phyloP scores from a whole-genome alignment of 2,797 vertebrate genomes.

The Thamnophis elegans region DNA sequence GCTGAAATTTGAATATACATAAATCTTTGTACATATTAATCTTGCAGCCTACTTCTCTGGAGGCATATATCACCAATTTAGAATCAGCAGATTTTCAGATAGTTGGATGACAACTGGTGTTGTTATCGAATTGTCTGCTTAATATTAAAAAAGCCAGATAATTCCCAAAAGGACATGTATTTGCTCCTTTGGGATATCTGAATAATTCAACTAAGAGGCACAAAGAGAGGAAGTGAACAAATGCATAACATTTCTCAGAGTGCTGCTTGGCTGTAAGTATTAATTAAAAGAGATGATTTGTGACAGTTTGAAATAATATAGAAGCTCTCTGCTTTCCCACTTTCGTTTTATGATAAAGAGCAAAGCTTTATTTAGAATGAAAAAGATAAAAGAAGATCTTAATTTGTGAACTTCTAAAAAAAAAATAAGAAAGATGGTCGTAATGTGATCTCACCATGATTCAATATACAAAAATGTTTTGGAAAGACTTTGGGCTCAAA shows the following conservation, averaged over 20 bases:
- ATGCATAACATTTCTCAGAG: neutral
- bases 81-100: conserved; percentile 48
- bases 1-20: conserved; percentile 51
- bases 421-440: neutral
- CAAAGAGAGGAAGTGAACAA: neutral
- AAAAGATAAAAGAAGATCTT: conserved; percentile 14
- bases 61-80: conserved; percentile 28
- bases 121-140: conserved; percentile 40
- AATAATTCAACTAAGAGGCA: conserved; percentile 29
- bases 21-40: conserved; percentile 55
- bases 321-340: conserved; percentile 6
- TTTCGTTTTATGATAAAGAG: conserved; percentile 40
- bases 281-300: conserved; percentile 13
- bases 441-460: neutral
- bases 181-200: conserved; percentile 11
- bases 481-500: neutral
- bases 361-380: conserved; percentile 20
- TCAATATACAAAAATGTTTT: neutral
- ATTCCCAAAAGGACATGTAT: neutral
- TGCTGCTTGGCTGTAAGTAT: conserved; percentile 23
- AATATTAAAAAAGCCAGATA: neutral
- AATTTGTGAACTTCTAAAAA: neutral
- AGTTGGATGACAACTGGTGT: neutral
- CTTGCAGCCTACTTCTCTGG: neutral
- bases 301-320: neutral